phyloP scores from a whole-genome alignment of 1,140 invertebrate genomes.

The Sinonovacula constricta region DNA sequence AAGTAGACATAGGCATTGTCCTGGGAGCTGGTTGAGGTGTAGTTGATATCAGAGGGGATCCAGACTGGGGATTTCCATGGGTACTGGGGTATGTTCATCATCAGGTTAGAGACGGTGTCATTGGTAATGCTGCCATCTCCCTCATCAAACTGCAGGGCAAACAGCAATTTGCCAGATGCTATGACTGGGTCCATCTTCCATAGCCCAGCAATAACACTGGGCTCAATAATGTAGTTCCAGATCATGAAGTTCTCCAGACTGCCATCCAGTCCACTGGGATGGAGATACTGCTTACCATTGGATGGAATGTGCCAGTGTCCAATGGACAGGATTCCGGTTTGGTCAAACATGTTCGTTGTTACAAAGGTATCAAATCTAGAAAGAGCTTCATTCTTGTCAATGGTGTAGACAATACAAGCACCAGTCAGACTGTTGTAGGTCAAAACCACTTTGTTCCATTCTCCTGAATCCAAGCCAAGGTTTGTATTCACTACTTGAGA shows the following conservation, averaged over 20 bases:
- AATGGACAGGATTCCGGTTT: constrained; percentile 52
- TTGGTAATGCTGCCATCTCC: constrained; percentile 43
- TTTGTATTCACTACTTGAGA: constrained; percentile 31
- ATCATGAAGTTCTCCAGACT: constrained; percentile 61
- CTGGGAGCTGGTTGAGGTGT: background rate
- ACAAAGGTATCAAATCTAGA: constrained; percentile 39
- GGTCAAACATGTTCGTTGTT: constrained; percentile 36
- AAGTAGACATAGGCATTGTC: constrained; percentile 29
- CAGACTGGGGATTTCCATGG: constrained; percentile 59
- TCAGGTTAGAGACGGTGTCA: constrained; percentile 41
- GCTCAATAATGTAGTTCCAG: constrained; percentile 56
- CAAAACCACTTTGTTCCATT: constrained; percentile 63
- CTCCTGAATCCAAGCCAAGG: constrained; percentile 41
- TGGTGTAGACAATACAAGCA: constrained; percentile 49
- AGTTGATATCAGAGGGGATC: constrained; percentile 54
- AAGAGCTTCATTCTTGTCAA: constrained; percentile 49
- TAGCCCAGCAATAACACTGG: constrained; percentile 51
- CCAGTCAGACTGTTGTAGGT: constrained; percentile 51
- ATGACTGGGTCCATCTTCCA: constrained; percentile 54
- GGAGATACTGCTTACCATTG: constrained; percentile 38
- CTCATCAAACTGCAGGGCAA: constrained; percentile 62
- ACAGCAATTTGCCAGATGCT: constrained; percentile 36
- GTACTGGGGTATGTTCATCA: constrained; percentile 45
- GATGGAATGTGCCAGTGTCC: constrained; percentile 59
- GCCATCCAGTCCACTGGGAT: constrained; percentile 45